Percentiles rank a stretch among this genome's conserved stretches.
Conservation (phyloP, 2,113 vertebrate species). For the Paramormyrops kingsleyae region DNA sequence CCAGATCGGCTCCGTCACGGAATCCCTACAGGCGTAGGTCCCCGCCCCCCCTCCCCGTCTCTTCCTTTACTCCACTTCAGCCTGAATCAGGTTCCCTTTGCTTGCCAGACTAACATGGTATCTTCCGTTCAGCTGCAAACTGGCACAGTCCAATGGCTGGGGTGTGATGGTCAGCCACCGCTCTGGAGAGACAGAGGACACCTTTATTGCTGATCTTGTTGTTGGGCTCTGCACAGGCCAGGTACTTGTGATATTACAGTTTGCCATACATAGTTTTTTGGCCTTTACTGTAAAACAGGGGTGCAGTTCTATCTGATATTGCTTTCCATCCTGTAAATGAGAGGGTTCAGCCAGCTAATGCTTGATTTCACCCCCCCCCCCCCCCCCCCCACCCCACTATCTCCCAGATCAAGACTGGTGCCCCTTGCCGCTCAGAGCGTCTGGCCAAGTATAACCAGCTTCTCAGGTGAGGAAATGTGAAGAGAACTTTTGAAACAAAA, state of each 20-base stretch:
- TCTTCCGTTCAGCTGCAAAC: constrained; percentile 70
- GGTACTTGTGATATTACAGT: constrained; percentile 41
- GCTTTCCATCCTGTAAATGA: background rate
- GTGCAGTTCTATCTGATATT: background rate
- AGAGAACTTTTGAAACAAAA: background rate
- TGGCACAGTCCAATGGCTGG: constrained; percentile 88
- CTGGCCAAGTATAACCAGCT: constrained; percentile 78
- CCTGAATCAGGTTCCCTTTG: background rate
- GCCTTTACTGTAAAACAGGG: background rate
- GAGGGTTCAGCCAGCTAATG: background rate
- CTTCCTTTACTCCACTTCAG: background rate
- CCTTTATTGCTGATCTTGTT: constrained; percentile 92
- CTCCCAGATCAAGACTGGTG: constrained; percentile 75
- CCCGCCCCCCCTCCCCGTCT: background rate
- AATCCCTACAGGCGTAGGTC: constrained; percentile 81
- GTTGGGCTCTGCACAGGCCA: constrained; percentile 92
- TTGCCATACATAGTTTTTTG: background rate
- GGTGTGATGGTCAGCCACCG: constrained; percentile 96
- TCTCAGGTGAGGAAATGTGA: constrained; percentile 63
- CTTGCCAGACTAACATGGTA: background rate
- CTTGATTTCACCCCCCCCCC: background rate
- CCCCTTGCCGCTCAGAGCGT: constrained; percentile 72
- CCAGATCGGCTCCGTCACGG: constrained; percentile 90
- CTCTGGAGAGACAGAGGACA: constrained; percentile 92
- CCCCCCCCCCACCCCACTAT: background rate